Base-by-base conservation (phyloP, 2,113 vertebrate species). In the Nothoprocta pentlandii region DNA sequence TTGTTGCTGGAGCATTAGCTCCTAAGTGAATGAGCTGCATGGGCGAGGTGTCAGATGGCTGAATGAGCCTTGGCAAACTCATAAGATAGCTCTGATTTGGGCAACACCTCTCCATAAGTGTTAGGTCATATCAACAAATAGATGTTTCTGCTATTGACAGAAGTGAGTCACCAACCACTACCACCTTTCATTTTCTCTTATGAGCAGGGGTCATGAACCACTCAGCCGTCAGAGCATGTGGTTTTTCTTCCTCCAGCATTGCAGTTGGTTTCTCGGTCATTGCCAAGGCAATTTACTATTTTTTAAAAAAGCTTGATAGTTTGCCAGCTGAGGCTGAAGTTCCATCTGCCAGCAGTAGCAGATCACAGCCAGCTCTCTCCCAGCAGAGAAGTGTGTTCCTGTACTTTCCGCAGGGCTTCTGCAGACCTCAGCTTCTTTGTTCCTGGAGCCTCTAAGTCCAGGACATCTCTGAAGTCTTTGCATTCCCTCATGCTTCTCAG, bases 241-340 rank as follows among this genome's bases (percentile, higher is more conserved):
- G 4, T 92, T 96, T 95, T 68, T 44, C 66, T 76, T 92, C 42
- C 61, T 70, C 75, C 83, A 89, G 91, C 69, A 36, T 26, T 68
- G 62, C 80, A 89, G 34, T 94, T 93, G 89, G 83, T 92, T 96
- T 95, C 28, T 53, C n/a, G 64, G 83, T 94, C 80, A 41, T 28
- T 36, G 91, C 95, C 95, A 96, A 92, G 83, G 59, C 64, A 75
- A 74, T 94, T 96, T 81, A 61, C 94, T 90, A 25, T 19, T 73
- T 85, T 93, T 94, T 95, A 90, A 69, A 2, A 68, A 84, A 86
- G 53, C 62, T 56, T 95, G 82, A 93, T 86, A 90, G 83, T 81
- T 96, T 92, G 86, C 95, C 95, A 96, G 86, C 80, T 90, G 94
- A 92, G 89, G 86, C 86, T 87, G 83, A 90, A 81, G 51, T 77